A percentile compares a stretch with the other conserved stretches of the same genome.
phyloP scores from a whole-genome alignment of 2,888 invertebrate species.

The Drosophila subquinaria region DNA sequence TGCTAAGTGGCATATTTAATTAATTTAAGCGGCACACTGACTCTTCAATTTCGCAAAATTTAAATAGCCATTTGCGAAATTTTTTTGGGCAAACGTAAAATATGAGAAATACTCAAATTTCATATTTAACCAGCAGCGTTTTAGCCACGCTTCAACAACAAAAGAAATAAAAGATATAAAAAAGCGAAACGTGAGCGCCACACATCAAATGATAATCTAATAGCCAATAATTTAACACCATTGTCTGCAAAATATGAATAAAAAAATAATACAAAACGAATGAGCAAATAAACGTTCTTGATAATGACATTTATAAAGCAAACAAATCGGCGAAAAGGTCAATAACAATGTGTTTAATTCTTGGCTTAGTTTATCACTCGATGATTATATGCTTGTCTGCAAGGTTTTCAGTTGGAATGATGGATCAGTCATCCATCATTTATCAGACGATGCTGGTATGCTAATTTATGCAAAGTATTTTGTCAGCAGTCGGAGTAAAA shows the following conservation, averaged over 20 bases:
- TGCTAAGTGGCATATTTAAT: slow-evolving; percentile 41
- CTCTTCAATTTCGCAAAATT: slow-evolving; percentile 8
- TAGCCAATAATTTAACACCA: slow-evolving; percentile 71
- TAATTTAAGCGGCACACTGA: slow-evolving; percentile 15
- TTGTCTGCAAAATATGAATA: slow-evolving; percentile 60
- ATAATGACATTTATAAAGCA: slow-evolving; percentile 60
- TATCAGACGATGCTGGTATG: slow-evolving; percentile 31
- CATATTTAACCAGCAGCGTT: slow-evolving; percentile 21
- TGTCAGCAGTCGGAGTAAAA: slow-evolving; percentile 33
- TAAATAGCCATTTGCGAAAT: slow-evolving; percentile 18
- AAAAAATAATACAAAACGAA: slow-evolving; percentile 24
- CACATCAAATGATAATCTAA: slow-evolving; percentile 74
- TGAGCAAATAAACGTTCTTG: slow-evolving; percentile 56
- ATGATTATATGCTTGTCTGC: slow-evolving; percentile 32
- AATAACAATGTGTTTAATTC: slow-evolving; percentile 52
- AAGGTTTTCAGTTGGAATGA: slow-evolving; percentile 40
- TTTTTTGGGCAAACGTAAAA: slow-evolving; percentile 20
- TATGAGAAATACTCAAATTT: slow-evolving; percentile 29
- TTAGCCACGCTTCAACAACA: slow-evolving; percentile 56
- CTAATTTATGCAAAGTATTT: slow-evolving; percentile 63
- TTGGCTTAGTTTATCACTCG: slow-evolving; percentile 35
- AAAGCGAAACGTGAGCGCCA: slow-evolving; percentile 42
- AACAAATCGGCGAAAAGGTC: slow-evolving; percentile 46
- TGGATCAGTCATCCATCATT: slow-evolving; percentile 25
- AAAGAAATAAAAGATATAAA: slow-evolving; percentile 7